Percentiles rank a stretch among this genome's conserved stretches.
These are phyloP conservation scores for Mionectes olivaceus DNA, from an alignment of 2,797 vertebrate species.

Conservation along the genomic window DNA sequence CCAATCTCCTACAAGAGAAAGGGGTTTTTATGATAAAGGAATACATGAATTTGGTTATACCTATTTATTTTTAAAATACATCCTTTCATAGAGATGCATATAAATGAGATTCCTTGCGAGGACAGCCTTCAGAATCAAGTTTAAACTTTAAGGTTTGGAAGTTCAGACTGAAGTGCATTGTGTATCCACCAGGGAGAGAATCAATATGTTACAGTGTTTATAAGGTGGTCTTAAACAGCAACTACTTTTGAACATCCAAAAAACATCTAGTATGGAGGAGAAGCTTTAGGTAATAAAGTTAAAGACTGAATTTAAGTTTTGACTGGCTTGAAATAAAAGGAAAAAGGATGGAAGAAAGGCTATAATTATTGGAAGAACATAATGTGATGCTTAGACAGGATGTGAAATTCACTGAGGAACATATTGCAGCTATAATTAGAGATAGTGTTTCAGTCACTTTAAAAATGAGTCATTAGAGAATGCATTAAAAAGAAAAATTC, in stretches of 20 bases:
- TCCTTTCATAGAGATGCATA: neutral
- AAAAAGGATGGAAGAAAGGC: constrained; percentile 51
- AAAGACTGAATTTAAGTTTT: constrained; percentile 53
- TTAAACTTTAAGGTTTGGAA: neutral
- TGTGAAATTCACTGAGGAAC: constrained; percentile 68
- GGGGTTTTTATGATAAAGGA: neutral
- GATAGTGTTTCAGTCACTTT: constrained; percentile 71
- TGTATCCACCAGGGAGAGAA: neutral
- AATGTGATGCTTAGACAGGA: constrained; percentile 71
- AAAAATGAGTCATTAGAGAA: constrained; percentile 74
- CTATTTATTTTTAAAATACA: neutral
- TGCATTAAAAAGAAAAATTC: constrained; percentile 74
- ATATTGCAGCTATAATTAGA: constrained; percentile 75
- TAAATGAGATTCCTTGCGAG: neutral
- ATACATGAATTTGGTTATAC: neutral
- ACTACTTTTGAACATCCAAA: neutral
- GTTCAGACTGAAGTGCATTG: neutral
- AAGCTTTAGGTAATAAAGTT: constrained; percentile 12
- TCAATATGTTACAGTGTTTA: neutral
- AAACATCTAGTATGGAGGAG: neutral
- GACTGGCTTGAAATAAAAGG: constrained; percentile 62
- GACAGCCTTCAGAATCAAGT: neutral
- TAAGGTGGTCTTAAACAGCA: neutral
- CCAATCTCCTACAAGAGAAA: neutral
- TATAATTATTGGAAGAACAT: constrained; percentile 73